These are phyloP conservation scores for Drosophila prolongata DNA, from an alignment of 2,888 invertebrate genomes.

Conservation along the genomic window DNA sequence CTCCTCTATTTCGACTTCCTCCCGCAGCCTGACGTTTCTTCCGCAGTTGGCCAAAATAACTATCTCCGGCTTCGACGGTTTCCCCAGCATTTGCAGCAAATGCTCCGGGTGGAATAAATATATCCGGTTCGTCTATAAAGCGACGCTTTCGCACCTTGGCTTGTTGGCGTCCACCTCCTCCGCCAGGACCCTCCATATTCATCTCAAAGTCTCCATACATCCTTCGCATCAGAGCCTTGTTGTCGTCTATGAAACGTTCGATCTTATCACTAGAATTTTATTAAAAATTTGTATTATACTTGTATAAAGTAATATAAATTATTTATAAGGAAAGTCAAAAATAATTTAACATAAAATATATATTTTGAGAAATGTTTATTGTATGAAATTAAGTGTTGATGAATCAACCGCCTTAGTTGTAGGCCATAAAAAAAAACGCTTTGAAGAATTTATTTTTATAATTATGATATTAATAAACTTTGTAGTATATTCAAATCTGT, in stretches of 20 bases:
- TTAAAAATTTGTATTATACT: background rate
- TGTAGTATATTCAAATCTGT: no score
- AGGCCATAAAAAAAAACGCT: no score
- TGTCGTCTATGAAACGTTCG: conserved; percentile 96
- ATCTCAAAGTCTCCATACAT: conserved; percentile 96
- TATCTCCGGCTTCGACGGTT: conserved; percentile 85
- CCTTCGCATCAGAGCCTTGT: conserved; percentile 95
- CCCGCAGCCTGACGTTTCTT: conserved; percentile 85
- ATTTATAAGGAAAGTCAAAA: no score
- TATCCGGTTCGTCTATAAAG: conserved; percentile 83
- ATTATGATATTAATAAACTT: no score
- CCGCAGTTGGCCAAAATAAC: conserved; percentile 86
- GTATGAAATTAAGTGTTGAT: no score
- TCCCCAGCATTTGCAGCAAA: conserved; percentile 86
- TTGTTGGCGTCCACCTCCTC: conserved; percentile 69
- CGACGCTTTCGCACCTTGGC: conserved; percentile 82
- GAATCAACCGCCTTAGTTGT: no score
- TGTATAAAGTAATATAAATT: background rate
- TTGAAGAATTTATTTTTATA: no score
- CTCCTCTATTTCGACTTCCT: conserved; percentile 63
- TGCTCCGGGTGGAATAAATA: conserved; percentile 85
- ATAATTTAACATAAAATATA: no score
- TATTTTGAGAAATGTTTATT: no score
- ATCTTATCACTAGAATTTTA: conserved; percentile 90
- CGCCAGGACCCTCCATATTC: conserved; percentile 84